Base-by-base conservation (phyloP, 2,797 vertebrate species). In the Phylloscopus collybita region DNA sequence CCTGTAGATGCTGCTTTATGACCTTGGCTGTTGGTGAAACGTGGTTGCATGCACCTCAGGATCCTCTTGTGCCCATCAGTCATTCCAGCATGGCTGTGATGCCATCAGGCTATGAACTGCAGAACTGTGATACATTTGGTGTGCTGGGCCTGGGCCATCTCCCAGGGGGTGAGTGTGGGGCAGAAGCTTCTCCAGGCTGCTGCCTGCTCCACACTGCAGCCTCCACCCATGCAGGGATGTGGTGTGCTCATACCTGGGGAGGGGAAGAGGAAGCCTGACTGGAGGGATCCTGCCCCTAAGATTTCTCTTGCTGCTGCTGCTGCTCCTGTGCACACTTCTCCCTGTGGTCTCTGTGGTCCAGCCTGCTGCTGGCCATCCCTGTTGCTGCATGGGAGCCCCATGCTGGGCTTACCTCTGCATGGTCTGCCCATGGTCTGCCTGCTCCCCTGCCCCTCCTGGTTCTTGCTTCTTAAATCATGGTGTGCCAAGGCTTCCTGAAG, bases 201-300 rank as follows among this genome's bases (percentile, higher is more conserved):
- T 80, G 57, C 20, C 61, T n/a, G 83, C 61, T 70, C 50, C 0
- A 0, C 40, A 11, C 26, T 8, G 2, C 45, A 69, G 69, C 27
- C 57, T 66, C 26, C 8, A 3, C 19, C 47, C 3, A 0, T 1
- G 1, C 32, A 22, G 81, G 44, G 38, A 20, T 2, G 3, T 13
- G 45, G 23, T 27, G n/a, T 5, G 3, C 59, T 51, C 0, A 0
- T 13, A 17, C 16, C 1, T 17, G 29, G 34, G 57, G 18, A 69
- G 14, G 29, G 21, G 21, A 69, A 49, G 19, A 23, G 34, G 23
- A 62, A 50, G 5, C 5, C n/a, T 1, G 32, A 29, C 51, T 54
- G 53, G 26, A 26, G 30, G 23, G 23, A 20, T 86, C 40, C 16
- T 62, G 25, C 10, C 8, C 17, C n/a, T 54, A 25, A 66, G 54